Conservation (phyloP, 2,888 invertebrate species). For the Brachyptera putata region DNA sequence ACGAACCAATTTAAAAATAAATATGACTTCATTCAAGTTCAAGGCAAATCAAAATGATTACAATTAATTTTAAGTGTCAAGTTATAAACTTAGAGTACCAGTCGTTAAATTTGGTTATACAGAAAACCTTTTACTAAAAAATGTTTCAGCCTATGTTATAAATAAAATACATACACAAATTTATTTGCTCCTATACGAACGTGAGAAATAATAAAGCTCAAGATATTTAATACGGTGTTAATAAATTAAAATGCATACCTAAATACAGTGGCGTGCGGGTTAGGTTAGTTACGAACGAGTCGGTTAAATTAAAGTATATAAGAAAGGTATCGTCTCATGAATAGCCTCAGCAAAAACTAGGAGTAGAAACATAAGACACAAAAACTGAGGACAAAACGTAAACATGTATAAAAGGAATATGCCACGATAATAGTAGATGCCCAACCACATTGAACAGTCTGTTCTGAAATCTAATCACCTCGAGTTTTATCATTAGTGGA, state of each 20-base stretch:
- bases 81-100: slow-evolving; percentile 18
- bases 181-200: background rate
- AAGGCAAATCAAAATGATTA: background rate
- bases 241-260: slow-evolving; percentile 5
- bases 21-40: slow-evolving; percentile 15
- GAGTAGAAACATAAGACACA: too few relatives aligned
- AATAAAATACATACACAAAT: slow-evolving; percentile 3
- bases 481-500: too few relatives aligned
- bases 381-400: too few relatives aligned
- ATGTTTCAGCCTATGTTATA: background rate
- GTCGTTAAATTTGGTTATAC: slow-evolving; percentile 8
- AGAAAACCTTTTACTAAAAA: slow-evolving; percentile 5
- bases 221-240: slow-evolving; percentile 5
- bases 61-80: slow-evolving; percentile 12
- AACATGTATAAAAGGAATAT: too few relatives aligned
- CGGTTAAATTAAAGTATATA: slow-evolving; percentile 1
- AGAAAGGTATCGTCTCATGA: too few relatives aligned
- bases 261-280: background rate
- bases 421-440: too few relatives aligned
- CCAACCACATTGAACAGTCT: too few relatives aligned
- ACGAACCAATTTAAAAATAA: slow-evolving; percentile 11
- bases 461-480: too few relatives aligned
- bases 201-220: slow-evolving; percentile 16
- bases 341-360: too few relatives aligned
- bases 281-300: background rate